Conservation (phyloP, 1,140 invertebrate species). For the Phymastichus coffea region DNA sequence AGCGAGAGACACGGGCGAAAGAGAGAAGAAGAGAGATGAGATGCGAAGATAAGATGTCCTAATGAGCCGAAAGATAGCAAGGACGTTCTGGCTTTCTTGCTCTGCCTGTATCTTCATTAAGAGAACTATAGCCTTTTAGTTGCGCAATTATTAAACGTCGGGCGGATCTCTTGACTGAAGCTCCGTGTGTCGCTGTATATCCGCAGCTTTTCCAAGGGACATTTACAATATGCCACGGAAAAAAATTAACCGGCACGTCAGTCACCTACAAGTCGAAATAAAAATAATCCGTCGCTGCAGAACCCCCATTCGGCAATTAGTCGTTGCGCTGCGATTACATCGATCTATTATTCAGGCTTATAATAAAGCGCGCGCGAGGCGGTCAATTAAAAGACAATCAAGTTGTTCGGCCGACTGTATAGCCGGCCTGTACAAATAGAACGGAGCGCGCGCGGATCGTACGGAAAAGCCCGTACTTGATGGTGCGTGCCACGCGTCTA, state of each 20-base stretch:
- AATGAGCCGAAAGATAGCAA: constrained; percentile 8
- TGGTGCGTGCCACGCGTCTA: not conserved
- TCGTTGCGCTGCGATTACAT: not conserved
- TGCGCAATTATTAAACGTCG: not conserved
- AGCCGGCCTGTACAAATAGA: not conserved
- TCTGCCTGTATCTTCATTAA: constrained; percentile 8
- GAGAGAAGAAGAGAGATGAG: not conserved
- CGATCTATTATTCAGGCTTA: not conserved
- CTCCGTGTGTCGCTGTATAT: not conserved
- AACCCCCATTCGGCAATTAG: not conserved
- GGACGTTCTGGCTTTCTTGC: not conserved
- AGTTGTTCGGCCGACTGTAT: not conserved
- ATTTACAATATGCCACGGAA: too few species aligned
- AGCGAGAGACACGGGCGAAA: not conserved
- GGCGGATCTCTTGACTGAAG: not conserved
- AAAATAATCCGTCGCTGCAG: too few species aligned
- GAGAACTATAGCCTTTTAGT: not conserved
- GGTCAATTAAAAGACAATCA: constrained; percentile 20
- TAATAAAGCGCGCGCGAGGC: constrained; percentile 7
- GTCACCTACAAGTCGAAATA: too few species aligned
- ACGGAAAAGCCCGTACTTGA: not conserved
- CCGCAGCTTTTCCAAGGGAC: too few species aligned
- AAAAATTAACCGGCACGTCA: too few species aligned
- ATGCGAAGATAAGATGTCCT: constrained; percentile 14
- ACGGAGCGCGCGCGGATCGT: not conserved